Conservation (phyloP, 2,797 vertebrate species). For the Silurus aristotelis region DNA sequence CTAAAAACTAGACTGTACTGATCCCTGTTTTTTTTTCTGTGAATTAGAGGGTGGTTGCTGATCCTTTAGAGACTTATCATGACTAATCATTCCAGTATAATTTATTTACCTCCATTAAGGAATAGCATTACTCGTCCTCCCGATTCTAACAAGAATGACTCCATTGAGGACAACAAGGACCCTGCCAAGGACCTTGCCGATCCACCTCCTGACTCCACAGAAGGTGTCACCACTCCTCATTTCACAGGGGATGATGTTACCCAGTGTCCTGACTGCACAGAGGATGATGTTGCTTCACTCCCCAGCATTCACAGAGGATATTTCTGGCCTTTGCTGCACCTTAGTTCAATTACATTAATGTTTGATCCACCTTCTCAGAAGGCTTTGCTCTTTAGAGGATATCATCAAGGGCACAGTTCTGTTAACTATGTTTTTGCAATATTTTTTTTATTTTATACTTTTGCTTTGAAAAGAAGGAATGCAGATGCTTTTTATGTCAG, state of each 20-base stretch:
- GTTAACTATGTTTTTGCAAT: not conserved
- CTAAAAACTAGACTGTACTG: not conserved
- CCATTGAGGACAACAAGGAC: not conserved
- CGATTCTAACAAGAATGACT: not conserved
- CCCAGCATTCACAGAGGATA: not conserved
- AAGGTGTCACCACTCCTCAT: not conserved
- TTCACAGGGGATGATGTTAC: not conserved
- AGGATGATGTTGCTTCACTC: not conserved
- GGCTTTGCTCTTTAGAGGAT: not conserved
- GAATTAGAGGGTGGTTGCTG: not conserved
- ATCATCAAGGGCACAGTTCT: not conserved
- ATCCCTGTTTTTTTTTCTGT: not conserved
- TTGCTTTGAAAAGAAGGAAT: not conserved
- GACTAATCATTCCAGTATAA: not conserved
- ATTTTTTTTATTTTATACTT: not conserved
- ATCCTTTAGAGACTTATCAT: not conserved
- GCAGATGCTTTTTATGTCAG: conserved; percentile 19
- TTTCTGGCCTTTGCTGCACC: not conserved
- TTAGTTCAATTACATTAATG: not conserved
- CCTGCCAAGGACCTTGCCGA: not conserved
- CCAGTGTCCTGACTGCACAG: not conserved
- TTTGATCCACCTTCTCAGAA: not conserved
- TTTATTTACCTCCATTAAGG: not conserved
- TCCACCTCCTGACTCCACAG: not conserved
- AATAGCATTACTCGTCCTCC: not conserved